phyloP scores from a whole-genome alignment of 92 coral and sea anemone genomes.

The Desmophyllum pertusum region DNA sequence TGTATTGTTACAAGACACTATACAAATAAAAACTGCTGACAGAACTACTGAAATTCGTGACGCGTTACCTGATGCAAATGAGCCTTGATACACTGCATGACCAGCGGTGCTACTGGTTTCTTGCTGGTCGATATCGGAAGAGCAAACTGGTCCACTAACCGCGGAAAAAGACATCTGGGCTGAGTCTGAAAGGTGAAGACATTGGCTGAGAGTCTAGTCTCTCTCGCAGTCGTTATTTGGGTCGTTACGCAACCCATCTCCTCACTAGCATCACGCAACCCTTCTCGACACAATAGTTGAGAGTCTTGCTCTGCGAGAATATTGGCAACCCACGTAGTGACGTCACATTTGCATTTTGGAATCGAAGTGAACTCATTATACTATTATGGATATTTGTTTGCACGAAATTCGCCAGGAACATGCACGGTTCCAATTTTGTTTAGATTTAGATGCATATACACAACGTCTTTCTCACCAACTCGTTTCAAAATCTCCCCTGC shows the following conservation, averaged over 20 bases:
- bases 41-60: too few relatives aligned
- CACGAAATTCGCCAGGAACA: background rate
- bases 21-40: too few relatives aligned
- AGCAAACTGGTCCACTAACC: conserved; percentile 85
- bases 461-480: background rate
- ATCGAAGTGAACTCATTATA: too few relatives aligned
- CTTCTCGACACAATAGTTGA: too few relatives aligned
- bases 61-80: conserved; percentile 89
- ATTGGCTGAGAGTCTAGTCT: background rate
- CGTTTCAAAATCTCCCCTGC: too few relatives aligned
- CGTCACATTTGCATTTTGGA: background rate
- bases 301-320: background rate
- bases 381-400: background rate
- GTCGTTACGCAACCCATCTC: too few relatives aligned
- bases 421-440: background rate
- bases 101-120: conserved; percentile 71
- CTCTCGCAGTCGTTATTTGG: too few relatives aligned
- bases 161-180: conserved; percentile 89
- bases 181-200: conserved; percentile 60
- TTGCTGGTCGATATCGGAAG: conserved; percentile 84
- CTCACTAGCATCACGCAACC: too few relatives aligned
- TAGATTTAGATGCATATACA: background rate
- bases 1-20: too few relatives aligned
- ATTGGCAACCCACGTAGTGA: background rate
- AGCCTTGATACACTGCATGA: conserved; percentile 77